Base-by-base conservation (phyloP, 2,888 invertebrate genomes). In the Xylophagus ater region DNA sequence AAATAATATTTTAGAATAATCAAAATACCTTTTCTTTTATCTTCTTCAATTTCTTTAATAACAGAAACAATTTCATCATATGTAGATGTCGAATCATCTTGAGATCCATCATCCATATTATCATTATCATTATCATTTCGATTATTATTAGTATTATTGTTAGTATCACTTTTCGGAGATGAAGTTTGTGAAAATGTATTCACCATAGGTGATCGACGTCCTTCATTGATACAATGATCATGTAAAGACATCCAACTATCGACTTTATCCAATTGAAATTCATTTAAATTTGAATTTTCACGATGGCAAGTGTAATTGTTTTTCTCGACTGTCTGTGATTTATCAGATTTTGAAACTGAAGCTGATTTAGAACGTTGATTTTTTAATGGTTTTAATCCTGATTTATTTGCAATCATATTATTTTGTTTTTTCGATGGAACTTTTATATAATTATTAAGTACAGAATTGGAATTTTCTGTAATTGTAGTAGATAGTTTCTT, bases 241-340 rank as follows among this genome's bases (percentile, higher is more conserved):
- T 65, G 59, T 48, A 60, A 54, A 7, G 66, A 61, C 62, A 65
- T 65, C 65, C 65, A 65, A 40, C 60, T 62, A 37, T 65, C 66
- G 20, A 65, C 57, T 48, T 65, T 63, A 42, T 65, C 66, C 42
- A 65, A 49, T 49, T 65, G 58, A 40, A 65, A 65, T 40, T 64
- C 63, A 34, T 54, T 57, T 4, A 65, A 43, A 43, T 59, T 61
- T 1, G 59, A 53, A 37, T 65, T 62, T 42, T 64, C 58, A 2
- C 61, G 49, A 19, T 56, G 42, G 24, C 49, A 53, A 6, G 41
- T 34, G 25, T 49, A 13, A 46, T 42, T 0, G 54, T 48, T 37
- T 58, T 60, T 17, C 10, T 51, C 24, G 47, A 12, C 2, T 33
- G 36, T 9, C 12, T 12, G 24, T 20, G 40, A 8, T 40, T 25